Evolutionary conservation across 2,888 invertebrate species (phyloP).

Genomic region (Epinotia nisella): DNA sequence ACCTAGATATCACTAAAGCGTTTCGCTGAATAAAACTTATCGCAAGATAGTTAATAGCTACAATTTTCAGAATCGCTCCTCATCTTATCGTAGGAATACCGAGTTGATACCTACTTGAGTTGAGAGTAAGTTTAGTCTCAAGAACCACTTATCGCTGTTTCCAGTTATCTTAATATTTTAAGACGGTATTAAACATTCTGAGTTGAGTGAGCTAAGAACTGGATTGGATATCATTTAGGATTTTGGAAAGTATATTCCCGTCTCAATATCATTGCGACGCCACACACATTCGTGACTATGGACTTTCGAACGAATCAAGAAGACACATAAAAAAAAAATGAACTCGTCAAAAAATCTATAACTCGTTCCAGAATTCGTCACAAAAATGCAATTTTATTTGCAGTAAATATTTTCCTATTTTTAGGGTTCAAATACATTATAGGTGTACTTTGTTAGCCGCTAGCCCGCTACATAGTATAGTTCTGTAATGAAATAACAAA

Average conservation of each 20-base stretch:
- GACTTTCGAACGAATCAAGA: too few relatives aligned
- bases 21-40: background rate
- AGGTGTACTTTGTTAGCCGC: too few relatives aligned
- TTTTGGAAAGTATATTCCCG: background rate
- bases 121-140: slow-evolving; percentile 15
- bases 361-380: too few relatives aligned
- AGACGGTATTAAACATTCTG: background rate
- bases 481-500: too few relatives aligned
- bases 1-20: background rate
- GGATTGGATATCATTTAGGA: background rate
- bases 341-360: too few relatives aligned
- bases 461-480: too few relatives aligned
- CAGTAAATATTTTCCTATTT: too few relatives aligned
- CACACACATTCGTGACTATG: too few relatives aligned
- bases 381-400: too few relatives aligned
- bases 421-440: too few relatives aligned
- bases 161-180: slow-evolving; percentile 9
- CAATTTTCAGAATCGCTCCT: slow-evolving; percentile 7
- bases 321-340: too few relatives aligned
- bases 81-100: slow-evolving; percentile 11
- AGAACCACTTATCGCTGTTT: slow-evolving; percentile 4
- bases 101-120: slow-evolving; percentile 4
- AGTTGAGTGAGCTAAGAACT: slow-evolving; percentile 6
- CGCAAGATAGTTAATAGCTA: background rate
- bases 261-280: too few relatives aligned